Evolutionary conservation across 1,140 invertebrate species (phyloP), one percentile per base, ranked within the genome.

Genomic region (Lasioglossum baleicum): DNA sequence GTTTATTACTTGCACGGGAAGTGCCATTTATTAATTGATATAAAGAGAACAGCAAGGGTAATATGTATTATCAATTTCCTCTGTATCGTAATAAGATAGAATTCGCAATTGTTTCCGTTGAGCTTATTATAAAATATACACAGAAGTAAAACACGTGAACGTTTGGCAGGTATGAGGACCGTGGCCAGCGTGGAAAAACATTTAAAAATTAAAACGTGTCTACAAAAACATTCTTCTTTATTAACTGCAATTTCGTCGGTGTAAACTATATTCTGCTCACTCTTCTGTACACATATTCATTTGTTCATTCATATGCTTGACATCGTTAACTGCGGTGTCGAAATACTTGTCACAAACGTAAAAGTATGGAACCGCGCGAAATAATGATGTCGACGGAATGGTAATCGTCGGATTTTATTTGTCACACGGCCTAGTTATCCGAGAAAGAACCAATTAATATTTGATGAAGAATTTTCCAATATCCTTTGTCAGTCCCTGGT

Each of bases 191-290:
- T 60, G n/a, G 22, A 60, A 31, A 31, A 13, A 5, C 6, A 31
- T 63, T 31, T 13, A 63, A 63, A 63, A 31, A 31, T 63, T 31
- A 31, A 63, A 63, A 11, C 60, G 1, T n/a, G 20, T 58, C 20
- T 58, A 58, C 56, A 58, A 58, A 58, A 58, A 58, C 17, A 58
- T 58, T 22, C 56, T 58, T 58, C 56, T 58, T 58, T 58, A 58
- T 58, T 58, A 58, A 58, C 56, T 20, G 56, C 56, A n/a, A 20
- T 58, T 58, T n/a, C 56, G 20, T 7, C 56, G 56, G 56, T 58
- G 56, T 58, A 58, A 58, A 58, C 56, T n/a, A n/a, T n/a, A n/a
- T n/a, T n/a, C 7, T n/a, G 56, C 20, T 58, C n/a, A 58, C 7
- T 58, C 7, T 58, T 20, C 0, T 20, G 56, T 8, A n/a, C n/a